These are phyloP conservation scores for Tapera naevia DNA, from an alignment of 2,797 vertebrate genomes.

Conservation along the genomic window DNA sequence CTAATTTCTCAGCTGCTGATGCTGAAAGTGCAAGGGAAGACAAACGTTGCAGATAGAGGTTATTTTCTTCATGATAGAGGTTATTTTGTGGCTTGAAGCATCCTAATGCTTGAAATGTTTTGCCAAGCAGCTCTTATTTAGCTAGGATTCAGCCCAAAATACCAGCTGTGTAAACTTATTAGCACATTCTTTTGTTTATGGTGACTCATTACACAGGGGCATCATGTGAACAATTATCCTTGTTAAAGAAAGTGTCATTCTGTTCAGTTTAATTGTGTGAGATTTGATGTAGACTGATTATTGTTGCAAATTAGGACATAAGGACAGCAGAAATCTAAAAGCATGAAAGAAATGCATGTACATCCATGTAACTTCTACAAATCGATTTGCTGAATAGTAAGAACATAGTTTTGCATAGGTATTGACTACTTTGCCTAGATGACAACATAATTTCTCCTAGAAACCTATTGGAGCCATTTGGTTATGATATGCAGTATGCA, in stretches of 20 bases:
- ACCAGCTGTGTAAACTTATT: conserved; percentile 51
- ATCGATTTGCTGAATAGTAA: background rate
- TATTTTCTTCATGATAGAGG: background rate
- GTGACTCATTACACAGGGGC: conserved; percentile 48
- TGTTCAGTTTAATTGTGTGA: conserved; percentile 40
- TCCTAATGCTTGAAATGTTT: background rate
- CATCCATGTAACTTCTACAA: background rate
- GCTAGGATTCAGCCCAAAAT: conserved; percentile 6
- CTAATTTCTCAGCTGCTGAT: background rate
- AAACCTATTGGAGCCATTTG: background rate
- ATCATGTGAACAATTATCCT: conserved; percentile 1
- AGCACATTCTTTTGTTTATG: conserved; percentile 25
- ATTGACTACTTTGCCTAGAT: background rate
- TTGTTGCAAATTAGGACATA: background rate
- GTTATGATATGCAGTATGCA: background rate
- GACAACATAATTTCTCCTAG: background rate
- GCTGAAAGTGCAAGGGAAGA: background rate
- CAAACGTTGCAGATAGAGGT: background rate
- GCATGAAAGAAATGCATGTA: background rate
- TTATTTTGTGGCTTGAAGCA: conserved; percentile 7
- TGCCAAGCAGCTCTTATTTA: conserved; percentile 5
- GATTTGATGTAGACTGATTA: conserved; percentile 4
- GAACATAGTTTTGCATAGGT: background rate
- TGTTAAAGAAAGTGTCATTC: conserved; percentile 16
- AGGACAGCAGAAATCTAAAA: conserved; percentile 7